Base-by-base conservation (phyloP, 1,140 invertebrate species). In the Listronotus bonariensis region DNA sequence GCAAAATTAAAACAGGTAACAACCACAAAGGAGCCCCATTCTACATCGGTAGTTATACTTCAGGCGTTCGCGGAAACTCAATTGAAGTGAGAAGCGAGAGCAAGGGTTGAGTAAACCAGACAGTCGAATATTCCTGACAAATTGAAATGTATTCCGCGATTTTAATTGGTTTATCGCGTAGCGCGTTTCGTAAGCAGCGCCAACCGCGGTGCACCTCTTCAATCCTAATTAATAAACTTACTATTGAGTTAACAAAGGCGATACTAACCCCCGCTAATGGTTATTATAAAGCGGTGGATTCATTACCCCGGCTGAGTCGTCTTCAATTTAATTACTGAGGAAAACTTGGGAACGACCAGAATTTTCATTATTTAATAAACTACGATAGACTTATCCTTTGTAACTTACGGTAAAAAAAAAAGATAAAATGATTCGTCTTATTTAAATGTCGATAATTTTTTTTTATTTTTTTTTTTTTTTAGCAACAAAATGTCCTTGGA, bases 181-280 rank as follows among this genome's bases (percentile, higher is more conserved):
- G 72, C 66, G 46, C 43, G 62, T 58, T 54, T 45, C 59, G n/a
- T n/a, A n/a, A n/a, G n/a, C n/a, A 26, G 52, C 54, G 61, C 55
- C 61, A 64, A 51, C 54, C 41, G 17, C 34, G 52, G 61, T 48
- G 41, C 68, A 68, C 74, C n/a, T n/a, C 74, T 76, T 76, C 75
- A 75, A 75, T 75, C 71, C 71, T 75, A 76, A 76, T 76, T 75
- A 76, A 74, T 74, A 67, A 76, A 76, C 68, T 76, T 75, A 69
- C 65, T 63, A 71, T 73, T 74, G 75, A 75, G 72, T 70, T 75
- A 73, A 75, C 74, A 64, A 72, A 73, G 60, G 67, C 67, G 64
- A 73, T 72, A 70, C 65, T 70, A 68, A 72, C 71, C 72, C 69
- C 49, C 64, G 34, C 42, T 59, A 67, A 60, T 73, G 63, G 71